These are phyloP conservation scores for Tor tambroides DNA, from an alignment of 2,113 vertebrate genomes.

Conservation along the genomic window DNA sequence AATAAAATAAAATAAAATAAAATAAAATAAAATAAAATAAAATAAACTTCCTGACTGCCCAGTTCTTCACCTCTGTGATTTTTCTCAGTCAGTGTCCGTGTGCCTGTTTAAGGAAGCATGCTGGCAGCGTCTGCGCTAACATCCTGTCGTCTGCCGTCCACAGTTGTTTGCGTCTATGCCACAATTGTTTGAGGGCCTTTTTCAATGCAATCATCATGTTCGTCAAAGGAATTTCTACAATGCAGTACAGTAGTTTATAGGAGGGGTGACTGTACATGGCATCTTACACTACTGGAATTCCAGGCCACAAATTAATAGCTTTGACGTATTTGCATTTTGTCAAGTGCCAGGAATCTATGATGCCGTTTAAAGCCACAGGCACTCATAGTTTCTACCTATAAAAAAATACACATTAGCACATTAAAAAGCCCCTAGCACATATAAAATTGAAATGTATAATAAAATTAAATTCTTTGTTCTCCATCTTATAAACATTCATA, in stretches of 20 bases:
- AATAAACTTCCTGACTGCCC: not conserved
- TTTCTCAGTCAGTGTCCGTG: not conserved
- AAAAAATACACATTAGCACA: too few species aligned
- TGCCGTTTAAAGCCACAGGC: not conserved
- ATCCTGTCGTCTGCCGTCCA: conserved; percentile 16
- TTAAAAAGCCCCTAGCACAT: too few species aligned
- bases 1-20: too few species aligned
- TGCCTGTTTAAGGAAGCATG: conserved; percentile 5
- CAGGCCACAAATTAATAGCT: not conserved
- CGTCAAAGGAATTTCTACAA: not conserved
- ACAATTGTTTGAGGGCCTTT: conserved; percentile 22
- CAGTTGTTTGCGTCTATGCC: conserved; percentile 16
- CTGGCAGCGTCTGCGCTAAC: not conserved
- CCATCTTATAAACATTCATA: too few species aligned
- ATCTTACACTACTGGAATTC: conserved; percentile 10
- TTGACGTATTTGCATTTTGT: conserved; percentile 9
- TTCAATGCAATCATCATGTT: not conserved
- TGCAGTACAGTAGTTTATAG: conserved; percentile 18
- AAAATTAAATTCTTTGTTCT: too few species aligned
- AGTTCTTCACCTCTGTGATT: not conserved
- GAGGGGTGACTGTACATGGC: not conserved
- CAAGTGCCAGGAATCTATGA: not conserved
- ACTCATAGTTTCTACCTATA: not conserved
- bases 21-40: too few species aligned
- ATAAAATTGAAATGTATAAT: too few species aligned